Conservation (phyloP, 2,888 invertebrate species). For the Drosophila mercatorum region DNA sequence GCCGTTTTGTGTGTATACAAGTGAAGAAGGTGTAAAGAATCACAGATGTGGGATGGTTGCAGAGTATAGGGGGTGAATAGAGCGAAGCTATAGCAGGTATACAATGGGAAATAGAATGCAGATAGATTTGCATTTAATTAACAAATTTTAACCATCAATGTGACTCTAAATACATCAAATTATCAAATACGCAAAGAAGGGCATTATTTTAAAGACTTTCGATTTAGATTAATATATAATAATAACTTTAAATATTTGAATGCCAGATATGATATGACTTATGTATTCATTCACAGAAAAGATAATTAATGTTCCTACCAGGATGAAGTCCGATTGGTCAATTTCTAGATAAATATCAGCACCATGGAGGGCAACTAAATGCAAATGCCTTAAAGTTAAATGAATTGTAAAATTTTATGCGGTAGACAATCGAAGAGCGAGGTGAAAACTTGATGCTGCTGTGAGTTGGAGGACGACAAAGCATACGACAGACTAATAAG, state of each 20-base stretch:
- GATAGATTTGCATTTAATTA: no score
- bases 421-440: conserved; percentile 7
- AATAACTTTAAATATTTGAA: not conserved
- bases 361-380: conserved; percentile 28
- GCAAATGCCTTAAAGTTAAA: conserved; percentile 38
- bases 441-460: conserved; percentile 7
- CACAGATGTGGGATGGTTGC: no score
- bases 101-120: no score
- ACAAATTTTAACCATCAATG: no score
- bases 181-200: no score
- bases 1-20: not conserved
- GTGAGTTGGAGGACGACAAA: not conserved
- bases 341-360: not conserved
- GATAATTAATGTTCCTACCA: not conserved
- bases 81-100: no score
- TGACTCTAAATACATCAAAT: no score
- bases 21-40: not conserved
- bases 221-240: no score
- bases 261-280: not conserved
- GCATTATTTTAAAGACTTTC: no score
- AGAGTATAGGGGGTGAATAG: no score
- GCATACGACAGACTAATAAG: conserved; percentile 33
- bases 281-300: not conserved
- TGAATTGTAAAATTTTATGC: conserved; percentile 43
- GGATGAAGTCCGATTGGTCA: not conserved